Base-by-base conservation (phyloP, 2,888 invertebrate species). In the Raillietiella orientalis region DNA sequence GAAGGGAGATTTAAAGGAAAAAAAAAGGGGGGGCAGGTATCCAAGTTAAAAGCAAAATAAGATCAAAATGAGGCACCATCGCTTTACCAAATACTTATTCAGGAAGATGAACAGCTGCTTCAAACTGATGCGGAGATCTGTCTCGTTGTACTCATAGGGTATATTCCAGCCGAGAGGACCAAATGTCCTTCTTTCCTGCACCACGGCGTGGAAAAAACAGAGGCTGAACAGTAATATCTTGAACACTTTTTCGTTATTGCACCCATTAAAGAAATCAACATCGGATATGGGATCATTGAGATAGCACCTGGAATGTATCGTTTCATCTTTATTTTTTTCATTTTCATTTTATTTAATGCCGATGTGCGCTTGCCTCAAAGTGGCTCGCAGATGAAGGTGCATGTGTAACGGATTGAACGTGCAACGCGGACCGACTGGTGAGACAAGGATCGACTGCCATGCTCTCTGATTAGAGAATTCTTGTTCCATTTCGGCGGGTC, bases 251-350 rank as follows among this genome's bases (percentile, higher is more conserved):
- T 38, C 36, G 21, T 45, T 41, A 16, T 39, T 39, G 23, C 41
- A 39, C 8, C 41, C 38, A n/a, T 35, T 37, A 31, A 72, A 82
- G 62, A 79, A 84, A 38, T 79, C 77, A 0, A 56, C 49, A 44
- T 82, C 71, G 31, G 61, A 69, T 31, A 84, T 66, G 0, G 84
- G 84, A 46, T 84, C 79, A 39, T 49, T 70, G 26, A 66, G 46
- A 46, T 69, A 75, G 0, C 74, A 72, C n/a, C 45, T 41, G 28
- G 1, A 3, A 9, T 12, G 9, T 16, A 23, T 9, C 20, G 4
- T 13, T 26, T 24, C 3, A 24, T 4, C 16, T n/a, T n/a, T n/a
- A n/a, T n/a, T n/a, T n/a, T n/a, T n/a, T 19, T 6, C n/a, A n/a
- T 6, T n/a, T 19, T 19, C 6, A 19, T 19, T 19, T 19, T 19